Evolutionary conservation across 2,888 invertebrate species (phyloP).

Genomic region (Cerastoderma edule): DNA sequence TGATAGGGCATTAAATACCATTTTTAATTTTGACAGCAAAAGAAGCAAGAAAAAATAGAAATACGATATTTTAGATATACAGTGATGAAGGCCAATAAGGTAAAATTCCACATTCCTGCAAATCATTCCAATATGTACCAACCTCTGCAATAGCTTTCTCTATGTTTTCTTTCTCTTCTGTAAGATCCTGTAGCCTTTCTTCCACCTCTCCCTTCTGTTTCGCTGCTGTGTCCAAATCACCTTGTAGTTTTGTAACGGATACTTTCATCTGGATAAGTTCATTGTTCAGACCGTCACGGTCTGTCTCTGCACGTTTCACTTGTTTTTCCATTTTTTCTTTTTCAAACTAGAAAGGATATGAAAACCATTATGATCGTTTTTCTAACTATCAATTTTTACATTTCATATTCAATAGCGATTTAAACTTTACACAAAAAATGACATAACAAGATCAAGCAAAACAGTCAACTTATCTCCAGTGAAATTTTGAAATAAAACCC

Average conservation of each 20-base stretch:
- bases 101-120: neutral
- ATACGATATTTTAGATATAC: no score
- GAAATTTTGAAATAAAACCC: no score
- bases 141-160: slow-evolving; percentile 69
- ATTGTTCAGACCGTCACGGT: slow-evolving; percentile 68
- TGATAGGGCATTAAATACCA: no score
- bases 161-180: slow-evolving; percentile 65
- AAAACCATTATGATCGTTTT: no score
- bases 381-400: no score
- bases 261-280: slow-evolving; percentile 72
- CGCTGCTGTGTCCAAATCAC: slow-evolving; percentile 50
- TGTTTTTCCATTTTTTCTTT: slow-evolving; percentile 77
- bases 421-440: no score
- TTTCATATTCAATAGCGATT: no score
- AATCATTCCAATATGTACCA: neutral
- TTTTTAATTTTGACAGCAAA: no score
- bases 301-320: slow-evolving; percentile 71
- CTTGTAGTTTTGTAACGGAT: slow-evolving; percentile 67
- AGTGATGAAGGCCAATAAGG: no score
- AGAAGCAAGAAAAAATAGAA: no score
- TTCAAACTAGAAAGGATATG: slow-evolving; percentile 73
- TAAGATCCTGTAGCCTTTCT: slow-evolving; percentile 67
- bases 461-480: no score
- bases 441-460: no score
- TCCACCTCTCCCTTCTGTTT: slow-evolving; percentile 57